Conservation (phyloP, 2,113 vertebrate species). For the Grallaria varia region DNA sequence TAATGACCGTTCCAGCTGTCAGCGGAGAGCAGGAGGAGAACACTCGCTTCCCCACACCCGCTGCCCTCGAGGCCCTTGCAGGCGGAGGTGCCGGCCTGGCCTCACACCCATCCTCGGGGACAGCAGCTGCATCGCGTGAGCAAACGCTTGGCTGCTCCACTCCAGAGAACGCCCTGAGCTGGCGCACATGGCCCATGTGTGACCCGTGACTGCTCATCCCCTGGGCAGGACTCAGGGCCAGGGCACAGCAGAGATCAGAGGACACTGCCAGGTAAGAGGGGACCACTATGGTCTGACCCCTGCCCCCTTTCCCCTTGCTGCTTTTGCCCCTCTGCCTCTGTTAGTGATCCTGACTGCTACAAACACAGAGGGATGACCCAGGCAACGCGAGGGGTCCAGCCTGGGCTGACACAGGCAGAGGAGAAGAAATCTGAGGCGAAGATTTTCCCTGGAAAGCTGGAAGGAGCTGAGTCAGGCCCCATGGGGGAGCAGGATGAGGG, state of each 20-base stretch:
- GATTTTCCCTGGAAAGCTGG: not conserved
- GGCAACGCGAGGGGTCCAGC: not conserved
- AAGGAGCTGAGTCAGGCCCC: constrained; percentile 16
- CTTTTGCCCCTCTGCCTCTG: not conserved
- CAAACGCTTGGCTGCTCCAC: not conserved
- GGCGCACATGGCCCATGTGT: not conserved
- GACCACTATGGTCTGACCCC: not conserved
- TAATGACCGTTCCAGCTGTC: constrained; percentile 53
- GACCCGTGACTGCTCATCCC: not conserved
- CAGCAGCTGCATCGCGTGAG: not conserved
- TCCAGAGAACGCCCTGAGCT: not conserved
- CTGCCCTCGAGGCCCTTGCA: not conserved
- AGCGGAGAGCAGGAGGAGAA: not conserved
- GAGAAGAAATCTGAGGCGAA: not conserved
- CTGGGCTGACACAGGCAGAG: not conserved
- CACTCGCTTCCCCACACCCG: not conserved
- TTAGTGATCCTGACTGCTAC: accelerated
- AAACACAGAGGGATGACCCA: not conserved
- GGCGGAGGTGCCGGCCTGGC: not conserved
- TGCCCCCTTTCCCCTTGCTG: not conserved
- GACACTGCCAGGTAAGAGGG: accelerated
- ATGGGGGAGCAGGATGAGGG: not conserved
- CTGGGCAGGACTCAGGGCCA: accelerated
- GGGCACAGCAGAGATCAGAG: not conserved
- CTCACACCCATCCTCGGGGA: not conserved